Base-by-base conservation (phyloP, 2,888 invertebrate genomes). In the Hydrotaea cyrtoneurina region DNA sequence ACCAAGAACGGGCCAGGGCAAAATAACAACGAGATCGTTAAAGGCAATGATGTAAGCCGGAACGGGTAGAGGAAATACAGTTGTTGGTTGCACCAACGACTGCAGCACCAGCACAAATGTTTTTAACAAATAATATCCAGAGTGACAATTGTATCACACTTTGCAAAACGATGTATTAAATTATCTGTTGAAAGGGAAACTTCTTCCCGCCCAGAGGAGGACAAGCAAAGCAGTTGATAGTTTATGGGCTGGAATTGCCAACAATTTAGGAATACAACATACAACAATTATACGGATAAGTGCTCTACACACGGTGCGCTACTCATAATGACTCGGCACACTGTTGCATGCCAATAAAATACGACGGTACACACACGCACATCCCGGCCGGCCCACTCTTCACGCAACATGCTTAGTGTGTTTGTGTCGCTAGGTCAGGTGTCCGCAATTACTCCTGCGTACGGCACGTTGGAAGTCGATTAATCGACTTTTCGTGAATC, bases 71-170 rank as follows among this genome's bases (percentile, higher is more conserved):
- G 10, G 3, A 31, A n/a, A 17, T 11, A 26, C 7, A 66, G 31
- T 31, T 31, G 31, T 36, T 55, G 36, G 55, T 21, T 55, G 21
- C 15, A 23, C 13, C 13, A 59, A 15, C 13, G 19, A 39, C 55
- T 7, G 53, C 21, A 55, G 55, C 55, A 55, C 39, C 66, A 66
- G 66, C 19, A 66, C 69, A 55, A 36, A 69, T 73, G 26, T 77
- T 77, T 13, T 19, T 21, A 66, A 79, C 85, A 85, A 85, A 82
- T 85, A 85, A 82, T 85, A 69, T 17, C 79, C 55, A 72, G 23
- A 77, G 82, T 79, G 79, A 76, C 79, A 82, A 85, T 82, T 79
- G 79, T 79, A 79, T 85, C 85, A 82, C 85, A 85, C 85, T 85
- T 85, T 69, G 66, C 43, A 55, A 69, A 79, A 77, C 79, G 62